Base-by-base conservation (phyloP, 23 tunicate genomes). In the Oikopleura vanhoeffeni region DNA sequence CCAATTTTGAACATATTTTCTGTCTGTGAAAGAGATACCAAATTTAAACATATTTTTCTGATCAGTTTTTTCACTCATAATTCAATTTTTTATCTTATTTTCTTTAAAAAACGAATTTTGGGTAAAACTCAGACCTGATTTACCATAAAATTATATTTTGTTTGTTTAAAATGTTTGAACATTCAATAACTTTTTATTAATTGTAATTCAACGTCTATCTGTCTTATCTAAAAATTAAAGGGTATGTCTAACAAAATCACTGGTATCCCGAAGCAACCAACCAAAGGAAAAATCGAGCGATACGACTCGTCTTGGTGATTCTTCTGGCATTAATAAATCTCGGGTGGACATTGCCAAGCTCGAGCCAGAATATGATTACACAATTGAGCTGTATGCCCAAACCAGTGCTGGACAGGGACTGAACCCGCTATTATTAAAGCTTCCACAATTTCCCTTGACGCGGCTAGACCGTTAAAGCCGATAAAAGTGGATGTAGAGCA, bases 351-450 rank as follows among this genome's bases (percentile, higher is more conserved):
- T 71, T 2, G 79, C 79, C 27, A 71, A 71, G 3, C 35, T 71
- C 3, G 4, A 71, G 79, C 79, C 79, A 71, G 35, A 71, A 2
- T 30, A 71, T 32, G 32, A 71, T 13, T 71, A 71, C 32, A 38
- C 2, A 2, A 71, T 71, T 38, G 35, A 71, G 32, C 38, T 71
- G 32, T 71, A 71, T 32, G 79, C 79, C 79, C 27, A 71, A 32
- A 71, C 79, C 3, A 71, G 79, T 38, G 79, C 79, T 24, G 79
- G 79, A 2, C 79, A 71, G 32, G 79, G 79, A 18, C 36, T 13
- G 79, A 30, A 2, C 79, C 79, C 4, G 79, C 34, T 2, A 4
- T 28, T 28, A 32, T 71, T 71, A 13, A 18, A 28, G 79, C 35
- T 24, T 71, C 79, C 3, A 71, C 79, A 33, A 71, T 71, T 71